Evolutionary conservation across 1,140 invertebrate genomes (phyloP).

Genomic region (Drosophila micromelanica): DNA sequence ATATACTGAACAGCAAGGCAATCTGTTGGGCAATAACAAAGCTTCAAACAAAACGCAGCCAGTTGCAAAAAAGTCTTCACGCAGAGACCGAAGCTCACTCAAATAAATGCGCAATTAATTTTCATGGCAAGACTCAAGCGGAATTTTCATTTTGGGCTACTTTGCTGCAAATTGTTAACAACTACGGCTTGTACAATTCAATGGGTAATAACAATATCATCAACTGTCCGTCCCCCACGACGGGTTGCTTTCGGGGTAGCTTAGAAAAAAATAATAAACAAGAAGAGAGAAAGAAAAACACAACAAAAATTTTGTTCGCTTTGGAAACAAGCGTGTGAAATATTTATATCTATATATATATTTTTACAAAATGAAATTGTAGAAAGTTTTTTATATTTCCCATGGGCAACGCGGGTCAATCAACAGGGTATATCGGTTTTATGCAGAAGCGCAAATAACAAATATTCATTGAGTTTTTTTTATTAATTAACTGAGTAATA

Average conservation of each 20-base stretch:
- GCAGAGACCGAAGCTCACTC: slow-evolving; percentile 60
- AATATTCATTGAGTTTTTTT: no score
- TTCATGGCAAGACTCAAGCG: slow-evolving; percentile 67
- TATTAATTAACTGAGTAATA: no score
- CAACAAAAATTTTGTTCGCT: slow-evolving; percentile 24
- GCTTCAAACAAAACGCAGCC: slow-evolving; percentile 38
- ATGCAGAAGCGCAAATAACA: no score
- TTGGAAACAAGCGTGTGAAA: slow-evolving; percentile 60
- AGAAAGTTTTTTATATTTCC: background rate
- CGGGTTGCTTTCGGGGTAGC: slow-evolving; percentile 10
- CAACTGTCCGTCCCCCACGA: slow-evolving; percentile 23
- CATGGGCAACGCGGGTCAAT: no score
- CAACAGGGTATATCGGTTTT: background rate
- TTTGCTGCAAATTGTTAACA: slow-evolving; percentile 58
- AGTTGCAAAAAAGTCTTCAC: slow-evolving; percentile 48
- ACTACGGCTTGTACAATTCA: slow-evolving; percentile 61
- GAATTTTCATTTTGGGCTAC: slow-evolving; percentile 51
- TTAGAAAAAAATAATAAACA: slow-evolving; percentile 14
- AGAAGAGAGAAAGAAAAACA: slow-evolving; percentile 18
- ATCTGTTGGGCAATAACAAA: slow-evolving; percentile 6
- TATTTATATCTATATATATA: slow-evolving; percentile 62
- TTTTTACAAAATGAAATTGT: slow-evolving; percentile 19
- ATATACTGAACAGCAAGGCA: background rate
- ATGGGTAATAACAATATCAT: slow-evolving; percentile 57
- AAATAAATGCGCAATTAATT: slow-evolving; percentile 82